phyloP scores from a whole-genome alignment of 53 echinoderm and acorn worm species.

The Zoroaster sp. region DNA sequence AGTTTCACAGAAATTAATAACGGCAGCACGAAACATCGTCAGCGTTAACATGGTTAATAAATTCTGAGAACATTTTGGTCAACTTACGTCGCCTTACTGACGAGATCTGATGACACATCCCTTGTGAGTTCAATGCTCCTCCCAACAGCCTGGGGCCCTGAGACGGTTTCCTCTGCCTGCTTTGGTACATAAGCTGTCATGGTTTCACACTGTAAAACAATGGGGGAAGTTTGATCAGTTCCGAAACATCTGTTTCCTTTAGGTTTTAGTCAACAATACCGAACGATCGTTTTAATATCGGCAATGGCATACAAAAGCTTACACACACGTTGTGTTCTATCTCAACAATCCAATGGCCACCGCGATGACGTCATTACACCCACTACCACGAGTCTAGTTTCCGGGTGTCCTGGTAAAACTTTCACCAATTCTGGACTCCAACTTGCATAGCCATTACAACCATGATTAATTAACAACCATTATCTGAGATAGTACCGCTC shows the following conservation, averaged over 20 bases:
- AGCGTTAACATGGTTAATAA: neutral
- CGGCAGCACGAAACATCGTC: neutral
- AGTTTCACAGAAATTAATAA: neutral
- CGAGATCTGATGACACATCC: constrained; percentile 4
- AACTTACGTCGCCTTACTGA: constrained; percentile 32
- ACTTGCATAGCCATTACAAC: neutral
- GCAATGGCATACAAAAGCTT: constrained; percentile 22
- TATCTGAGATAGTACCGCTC: neutral
- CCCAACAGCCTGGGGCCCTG: neutral
- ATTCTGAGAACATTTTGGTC: neutral
- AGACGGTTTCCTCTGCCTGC: neutral
- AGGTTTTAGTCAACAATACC: neutral
- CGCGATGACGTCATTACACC: constrained; percentile 41
- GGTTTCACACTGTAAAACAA: constrained; percentile 31
- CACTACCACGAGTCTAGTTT: constrained; percentile 41
- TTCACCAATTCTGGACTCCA: neutral
- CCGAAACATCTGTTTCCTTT: constrained; percentile 35
- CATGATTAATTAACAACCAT: neutral
- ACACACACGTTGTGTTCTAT: constrained; percentile 32
- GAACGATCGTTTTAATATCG: constrained; percentile 34
- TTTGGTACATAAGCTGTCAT: constrained; percentile 29
- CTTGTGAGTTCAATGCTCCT: neutral
- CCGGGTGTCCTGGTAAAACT: constrained; percentile 43
- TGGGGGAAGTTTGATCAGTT: constrained; percentile 37
- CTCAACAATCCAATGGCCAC: constrained; percentile 47